Base-by-base conservation (phyloP, 2,888 invertebrate species). In the Phaonia tiefii region DNA sequence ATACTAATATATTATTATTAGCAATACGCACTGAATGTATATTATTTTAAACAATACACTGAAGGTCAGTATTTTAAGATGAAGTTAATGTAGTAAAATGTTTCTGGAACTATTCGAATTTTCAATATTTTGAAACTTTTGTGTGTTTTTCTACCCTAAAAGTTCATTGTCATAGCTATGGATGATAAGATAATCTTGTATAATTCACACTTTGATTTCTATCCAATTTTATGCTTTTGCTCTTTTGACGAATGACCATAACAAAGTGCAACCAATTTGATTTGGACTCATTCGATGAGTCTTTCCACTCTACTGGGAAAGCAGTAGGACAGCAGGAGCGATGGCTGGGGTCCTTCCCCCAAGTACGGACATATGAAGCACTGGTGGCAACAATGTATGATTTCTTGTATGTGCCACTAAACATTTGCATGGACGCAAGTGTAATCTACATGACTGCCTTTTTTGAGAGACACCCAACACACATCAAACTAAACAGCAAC, bases 371-470 rank as follows among this genome's bases (percentile, higher is more conserved):
- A 13, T 42, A 42, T 60, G 37, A 1, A 25, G 20, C 8, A 31
- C 8, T 66, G 65, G 44, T 42, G 17, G 31, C 22, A 22, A 44
- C 56, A 63, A 46, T 74, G 44, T 39, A 69, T 39, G n/a, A 5
- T 31, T 31, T 3, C 31, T 31, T 31, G 31, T 8, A 31, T 3
- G 31, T 5, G 86, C 87, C 86, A 87, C 87, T 87, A 87, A 87
- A 88, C 88, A 88, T 87, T 89, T 88, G 85, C 86, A 86, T 88
- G 39, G 63, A 63, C 22, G 22, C 31, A 31, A 31, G 17, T 60
- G n/a, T 89, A 87, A 87, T 87, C 87, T 86, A 84, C 87, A 88
- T 86, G 88, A 86, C 87, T 88, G 88, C 84, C 83, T 65, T 71
- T 69, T 63, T 42, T 51, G 31, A 5, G 31, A 5, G 3, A 8